Evolutionary conservation across 2,797 vertebrate genomes (phyloP).

Genomic region (Alosa sapidissima): DNA sequence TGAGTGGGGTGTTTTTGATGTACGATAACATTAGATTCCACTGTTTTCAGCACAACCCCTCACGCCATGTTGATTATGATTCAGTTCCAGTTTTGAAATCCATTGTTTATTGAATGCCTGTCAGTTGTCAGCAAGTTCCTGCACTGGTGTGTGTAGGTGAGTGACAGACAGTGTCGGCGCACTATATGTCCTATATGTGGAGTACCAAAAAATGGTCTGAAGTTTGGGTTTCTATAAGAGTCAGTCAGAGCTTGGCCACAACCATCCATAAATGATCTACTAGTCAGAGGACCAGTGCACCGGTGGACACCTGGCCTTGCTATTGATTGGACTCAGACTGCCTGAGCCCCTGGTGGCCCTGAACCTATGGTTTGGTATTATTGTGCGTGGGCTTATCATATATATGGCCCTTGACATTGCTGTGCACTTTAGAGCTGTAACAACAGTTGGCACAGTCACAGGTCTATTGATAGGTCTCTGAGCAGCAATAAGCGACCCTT

Average conservation of each 20-base stretch:
- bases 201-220: not conserved
- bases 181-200: too few species aligned
- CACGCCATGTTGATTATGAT: too few species aligned
- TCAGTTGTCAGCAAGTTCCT: too few species aligned
- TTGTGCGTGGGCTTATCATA: not conserved
- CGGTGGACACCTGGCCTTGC: not conserved
- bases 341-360: not conserved
- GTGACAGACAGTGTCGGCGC: too few species aligned
- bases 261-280: too few species aligned
- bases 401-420: not conserved
- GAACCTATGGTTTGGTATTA: not conserved
- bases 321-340: not conserved
- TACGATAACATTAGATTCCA: too few species aligned
- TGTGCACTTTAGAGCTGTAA: not conserved
- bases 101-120: too few species aligned
- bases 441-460: not conserved
- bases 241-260: not conserved
- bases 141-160: too few species aligned
- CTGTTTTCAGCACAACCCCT: too few species aligned
- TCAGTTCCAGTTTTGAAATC: too few species aligned
- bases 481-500: not conserved
- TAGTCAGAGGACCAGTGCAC: not conserved
- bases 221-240: not conserved
- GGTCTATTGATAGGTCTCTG: not conserved
- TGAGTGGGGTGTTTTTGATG: too few species aligned